phyloP scores from a whole-genome alignment of 2,797 vertebrate species.

The Enteromius viviparus region DNA sequence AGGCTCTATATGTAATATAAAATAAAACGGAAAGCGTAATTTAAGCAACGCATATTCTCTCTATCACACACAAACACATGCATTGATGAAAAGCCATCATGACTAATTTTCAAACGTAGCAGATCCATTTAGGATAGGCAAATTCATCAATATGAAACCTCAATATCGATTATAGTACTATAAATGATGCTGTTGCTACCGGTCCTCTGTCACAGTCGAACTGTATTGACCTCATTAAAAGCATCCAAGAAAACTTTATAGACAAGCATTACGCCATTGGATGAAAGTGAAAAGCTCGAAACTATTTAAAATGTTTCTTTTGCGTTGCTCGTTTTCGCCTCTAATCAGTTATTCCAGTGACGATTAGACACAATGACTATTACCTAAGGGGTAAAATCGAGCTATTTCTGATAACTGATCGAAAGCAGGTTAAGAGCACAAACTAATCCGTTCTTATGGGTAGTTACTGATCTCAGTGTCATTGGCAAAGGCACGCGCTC shows the following conservation, averaged over 20 bases:
- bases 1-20: not conserved
- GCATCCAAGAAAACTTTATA: conserved; percentile 5
- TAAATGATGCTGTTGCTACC: conserved; percentile 10
- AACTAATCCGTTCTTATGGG: not conserved
- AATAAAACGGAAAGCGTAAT: not conserved
- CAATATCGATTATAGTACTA: conserved; percentile 18
- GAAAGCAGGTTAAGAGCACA: not conserved
- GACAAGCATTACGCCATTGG: not conserved
- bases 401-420: not conserved
- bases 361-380: not conserved
- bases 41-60: not conserved
- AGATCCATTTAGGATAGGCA: not conserved
- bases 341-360: not conserved
- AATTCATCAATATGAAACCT: conserved; percentile 10
- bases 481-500: conserved; percentile 28
- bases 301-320: not conserved
- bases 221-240: conserved; percentile 14
- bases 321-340: not conserved
- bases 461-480: not conserved
- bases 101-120: conserved; percentile 9
- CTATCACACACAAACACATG: not conserved
- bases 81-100: not conserved
- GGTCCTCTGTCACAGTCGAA: not conserved
- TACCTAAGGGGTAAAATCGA: not conserved
- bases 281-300: not conserved